A percentile compares a stretch with the other conserved stretches of the same genome.
Conservation (phyloP, 2,113 vertebrate species). For the Podarcis cretensis region DNA sequence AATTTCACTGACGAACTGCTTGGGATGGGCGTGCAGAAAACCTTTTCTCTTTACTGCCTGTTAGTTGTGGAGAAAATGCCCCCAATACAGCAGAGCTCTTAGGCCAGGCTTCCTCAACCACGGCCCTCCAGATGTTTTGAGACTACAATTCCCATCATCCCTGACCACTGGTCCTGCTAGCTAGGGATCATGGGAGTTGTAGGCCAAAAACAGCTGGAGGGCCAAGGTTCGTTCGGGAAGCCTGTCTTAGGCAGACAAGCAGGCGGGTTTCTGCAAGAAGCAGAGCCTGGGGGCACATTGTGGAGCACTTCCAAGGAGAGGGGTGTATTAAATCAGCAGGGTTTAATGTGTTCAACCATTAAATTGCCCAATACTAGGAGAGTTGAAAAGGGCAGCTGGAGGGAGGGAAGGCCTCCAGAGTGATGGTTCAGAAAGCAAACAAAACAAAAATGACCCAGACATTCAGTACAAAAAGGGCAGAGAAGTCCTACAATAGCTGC, state of each 20-base stretch:
- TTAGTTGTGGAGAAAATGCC: neutral
- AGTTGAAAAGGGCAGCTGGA: neutral
- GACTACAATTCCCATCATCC: no score
- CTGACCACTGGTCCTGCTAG: no score
- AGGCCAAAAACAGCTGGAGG: no score
- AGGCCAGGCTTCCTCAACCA: neutral
- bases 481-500: neutral
- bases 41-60: neutral
- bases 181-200: no score
- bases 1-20: neutral
- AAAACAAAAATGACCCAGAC: neutral
- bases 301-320: neutral
- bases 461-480: neutral
- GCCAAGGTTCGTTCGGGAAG: no score
- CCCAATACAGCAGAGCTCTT: neutral
- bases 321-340: neutral
- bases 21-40: neutral
- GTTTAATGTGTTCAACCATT: rapidly evolving
- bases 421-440: rapidly evolving
- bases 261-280: neutral
- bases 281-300: neutral
- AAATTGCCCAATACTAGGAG: neutral
- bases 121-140: no score
- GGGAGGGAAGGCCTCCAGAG: neutral
- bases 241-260: neutral